Percentiles rank a stretch among this genome's conserved stretches.
These are phyloP conservation scores for Gallinago solitaria DNA, from an alignment of 2,797 vertebrate genomes.

Conservation along the genomic window DNA sequence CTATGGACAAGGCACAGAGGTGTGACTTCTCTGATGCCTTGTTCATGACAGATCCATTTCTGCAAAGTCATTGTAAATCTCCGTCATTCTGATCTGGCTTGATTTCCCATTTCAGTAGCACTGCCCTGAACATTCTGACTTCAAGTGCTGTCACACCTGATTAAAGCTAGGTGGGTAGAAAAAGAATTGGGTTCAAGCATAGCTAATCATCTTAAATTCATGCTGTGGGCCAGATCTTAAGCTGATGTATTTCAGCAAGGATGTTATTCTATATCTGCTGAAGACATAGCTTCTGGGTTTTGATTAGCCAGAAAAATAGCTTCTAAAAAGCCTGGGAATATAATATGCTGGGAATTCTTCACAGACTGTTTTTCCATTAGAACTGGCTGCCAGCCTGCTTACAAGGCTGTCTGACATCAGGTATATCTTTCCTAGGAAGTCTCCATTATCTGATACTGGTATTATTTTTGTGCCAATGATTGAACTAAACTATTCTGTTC, in stretches of 20 bases:
- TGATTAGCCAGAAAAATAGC: conserved; percentile 43
- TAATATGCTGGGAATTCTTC: conserved; percentile 61
- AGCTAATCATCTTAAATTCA: background rate
- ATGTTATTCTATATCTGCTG: conserved; percentile 51
- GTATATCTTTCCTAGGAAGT: conserved; percentile 61
- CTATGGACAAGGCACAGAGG: background rate
- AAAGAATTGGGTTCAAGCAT: background rate
- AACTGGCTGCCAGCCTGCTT: conserved; percentile 58
- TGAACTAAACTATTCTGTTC: conserved; percentile 36
- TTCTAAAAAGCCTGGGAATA: conserved; percentile 58
- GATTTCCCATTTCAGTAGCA: background rate
- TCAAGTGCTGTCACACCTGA: background rate
- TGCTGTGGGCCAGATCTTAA: background rate
- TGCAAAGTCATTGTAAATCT: background rate
- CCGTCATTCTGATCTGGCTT: background rate
- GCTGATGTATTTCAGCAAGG: conserved; percentile 24
- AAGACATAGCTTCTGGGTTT: conserved; percentile 52
- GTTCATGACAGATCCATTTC: background rate
- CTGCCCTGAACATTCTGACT: background rate
- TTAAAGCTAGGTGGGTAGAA: background rate
- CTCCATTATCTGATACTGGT: conserved; percentile 43
- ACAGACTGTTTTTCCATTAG: conserved; percentile 55
- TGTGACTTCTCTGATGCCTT: background rate
- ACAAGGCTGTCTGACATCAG: conserved; percentile 47
- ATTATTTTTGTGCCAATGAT: conserved; percentile 26